Conservation (phyloP, 2,888 invertebrate species). For the Phaedon cochleariae region DNA sequence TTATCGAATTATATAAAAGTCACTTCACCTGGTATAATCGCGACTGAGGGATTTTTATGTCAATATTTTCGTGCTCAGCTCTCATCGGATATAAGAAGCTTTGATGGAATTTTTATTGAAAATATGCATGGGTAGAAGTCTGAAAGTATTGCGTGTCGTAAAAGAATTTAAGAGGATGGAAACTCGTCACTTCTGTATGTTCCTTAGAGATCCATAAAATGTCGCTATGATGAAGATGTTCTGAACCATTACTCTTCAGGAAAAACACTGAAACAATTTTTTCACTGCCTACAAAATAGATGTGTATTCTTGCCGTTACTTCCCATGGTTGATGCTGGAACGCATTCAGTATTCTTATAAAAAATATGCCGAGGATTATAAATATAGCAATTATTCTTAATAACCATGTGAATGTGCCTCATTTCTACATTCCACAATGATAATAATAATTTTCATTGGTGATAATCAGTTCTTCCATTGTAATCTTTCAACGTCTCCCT, state of each 20-base stretch:
- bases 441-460: background rate
- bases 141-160: constrained; percentile 7
- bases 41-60: constrained; percentile 9
- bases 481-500: background rate
- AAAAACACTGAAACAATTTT: too few relatives aligned
- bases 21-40: constrained; percentile 5
- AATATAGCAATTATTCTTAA: too few relatives aligned
- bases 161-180: background rate
- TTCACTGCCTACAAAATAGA: too few relatives aligned
- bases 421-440: too few relatives aligned
- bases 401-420: too few relatives aligned
- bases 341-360: too few relatives aligned
- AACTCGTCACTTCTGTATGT: background rate
- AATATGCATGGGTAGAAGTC: constrained; percentile 3
- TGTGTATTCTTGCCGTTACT: too few relatives aligned
- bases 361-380: too few relatives aligned
- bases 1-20: background rate
- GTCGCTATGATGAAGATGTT: background rate
- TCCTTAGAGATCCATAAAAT: background rate
- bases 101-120: constrained; percentile 11
- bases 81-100: constrained; percentile 5
- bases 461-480: background rate
- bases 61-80: background rate
- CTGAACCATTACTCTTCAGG: background rate
- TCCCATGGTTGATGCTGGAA: too few relatives aligned